Conservation (phyloP, 2,113 vertebrate genomes). For the Propithecus coquereli region DNA sequence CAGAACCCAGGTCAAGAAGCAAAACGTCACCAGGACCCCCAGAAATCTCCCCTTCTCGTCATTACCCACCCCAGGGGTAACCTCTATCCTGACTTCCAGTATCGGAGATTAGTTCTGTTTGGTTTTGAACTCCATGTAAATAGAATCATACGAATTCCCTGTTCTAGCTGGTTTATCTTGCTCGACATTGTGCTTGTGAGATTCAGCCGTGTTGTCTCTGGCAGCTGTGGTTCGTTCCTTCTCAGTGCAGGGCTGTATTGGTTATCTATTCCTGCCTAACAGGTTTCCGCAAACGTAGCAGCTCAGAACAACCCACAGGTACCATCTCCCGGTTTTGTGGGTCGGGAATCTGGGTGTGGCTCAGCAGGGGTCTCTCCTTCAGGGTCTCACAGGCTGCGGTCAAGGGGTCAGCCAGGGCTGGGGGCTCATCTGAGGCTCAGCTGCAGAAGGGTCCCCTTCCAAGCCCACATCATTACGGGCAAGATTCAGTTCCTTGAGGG, state of each 20-base stretch:
- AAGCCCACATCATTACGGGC: neutral
- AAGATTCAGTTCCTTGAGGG: neutral
- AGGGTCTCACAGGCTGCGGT: neutral
- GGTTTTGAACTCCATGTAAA: neutral
- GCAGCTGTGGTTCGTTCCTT: neutral
- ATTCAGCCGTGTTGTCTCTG: neutral
- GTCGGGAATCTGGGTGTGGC: neutral
- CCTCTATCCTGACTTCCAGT: neutral
- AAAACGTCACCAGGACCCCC: too few species aligned
- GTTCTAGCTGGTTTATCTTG: neutral
- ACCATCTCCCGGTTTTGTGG: neutral
- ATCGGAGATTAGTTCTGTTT: neutral
- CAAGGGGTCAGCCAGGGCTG: neutral
- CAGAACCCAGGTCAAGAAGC: neutral
- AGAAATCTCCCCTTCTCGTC: neutral
- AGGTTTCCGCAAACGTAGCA: neutral
- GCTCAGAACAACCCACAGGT: neutral
- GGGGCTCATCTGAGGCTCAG: neutral
- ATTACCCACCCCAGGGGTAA: too few species aligned
- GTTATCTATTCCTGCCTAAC: neutral
- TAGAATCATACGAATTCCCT: neutral
- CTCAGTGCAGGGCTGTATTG: fast-evolving
- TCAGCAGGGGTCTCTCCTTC: neutral
- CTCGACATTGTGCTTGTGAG: neutral
- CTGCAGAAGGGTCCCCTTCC: neutral